Evolutionary conservation across 2,113 vertebrate genomes (phyloP).

Genomic region (Toxostoma redivivum): DNA sequence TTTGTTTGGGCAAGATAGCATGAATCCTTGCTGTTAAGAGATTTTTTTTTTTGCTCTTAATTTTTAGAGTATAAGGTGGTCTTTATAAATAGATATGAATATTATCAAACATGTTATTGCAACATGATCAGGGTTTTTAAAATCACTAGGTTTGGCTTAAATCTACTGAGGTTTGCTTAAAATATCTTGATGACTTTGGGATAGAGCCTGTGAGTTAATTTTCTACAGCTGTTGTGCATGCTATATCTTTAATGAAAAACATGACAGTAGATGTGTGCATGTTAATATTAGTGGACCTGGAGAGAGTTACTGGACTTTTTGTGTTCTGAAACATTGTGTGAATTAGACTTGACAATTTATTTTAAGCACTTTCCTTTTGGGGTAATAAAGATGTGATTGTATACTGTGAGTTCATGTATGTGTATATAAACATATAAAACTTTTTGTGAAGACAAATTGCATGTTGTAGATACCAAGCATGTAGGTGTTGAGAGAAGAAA

Average conservation of each 20-base stretch:
- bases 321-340: not conserved
- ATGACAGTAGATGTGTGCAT: not conserved
- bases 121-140: accelerated
- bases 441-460: not conserved
- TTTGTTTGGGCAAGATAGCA: not conserved
- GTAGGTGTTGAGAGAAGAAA: not conserved
- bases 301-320: not conserved
- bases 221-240: not conserved
- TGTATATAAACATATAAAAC: not conserved
- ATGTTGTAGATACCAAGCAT: not conserved
- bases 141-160: not conserved
- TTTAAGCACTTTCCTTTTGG: not conserved
- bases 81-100: not conserved
- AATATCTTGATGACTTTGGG: not conserved
- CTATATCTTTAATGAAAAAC: not conserved
- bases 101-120: not conserved
- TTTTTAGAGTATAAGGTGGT: not conserved
- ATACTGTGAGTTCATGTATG: not conserved
- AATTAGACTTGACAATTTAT: not conserved
- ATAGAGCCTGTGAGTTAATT: not conserved
- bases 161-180: not conserved
- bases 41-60: accelerated
- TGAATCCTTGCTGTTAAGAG: not conserved
- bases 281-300: not conserved
- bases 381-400: not conserved